Evolutionary conservation across 2,888 invertebrate species (phyloP).

Genomic region (Spisula solida): DNA sequence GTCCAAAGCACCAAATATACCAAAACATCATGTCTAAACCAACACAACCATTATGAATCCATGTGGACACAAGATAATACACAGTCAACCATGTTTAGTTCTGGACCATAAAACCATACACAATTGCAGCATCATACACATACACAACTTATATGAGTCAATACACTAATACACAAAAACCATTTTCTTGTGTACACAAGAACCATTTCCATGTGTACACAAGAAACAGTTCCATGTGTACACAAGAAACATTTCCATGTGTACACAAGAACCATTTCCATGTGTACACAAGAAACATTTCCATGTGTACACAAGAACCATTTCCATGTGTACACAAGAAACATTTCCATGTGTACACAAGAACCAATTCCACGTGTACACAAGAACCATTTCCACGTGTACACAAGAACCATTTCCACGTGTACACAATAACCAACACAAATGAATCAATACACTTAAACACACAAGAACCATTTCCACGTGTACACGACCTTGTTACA

Average conservation of each 20-base stretch:
- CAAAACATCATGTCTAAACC: neutral
- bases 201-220: too few relatives aligned
- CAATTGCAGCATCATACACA: too few relatives aligned
- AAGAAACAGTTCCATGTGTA: too few relatives aligned
- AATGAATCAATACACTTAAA: neutral
- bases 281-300: neutral
- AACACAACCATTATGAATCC: neutral
- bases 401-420: neutral
- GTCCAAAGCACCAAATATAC: neutral
- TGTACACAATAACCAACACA: neutral
- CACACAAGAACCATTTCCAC: neutral
- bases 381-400: neutral
- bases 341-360: neutral
- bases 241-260: too few relatives aligned
- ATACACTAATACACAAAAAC: too few relatives aligned
- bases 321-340: neutral
- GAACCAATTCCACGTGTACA: neutral
- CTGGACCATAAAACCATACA: too few relatives aligned
- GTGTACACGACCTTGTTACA: neutral
- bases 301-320: neutral
- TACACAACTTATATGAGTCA: neutral
- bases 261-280: neutral
- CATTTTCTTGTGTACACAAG: too few relatives aligned
- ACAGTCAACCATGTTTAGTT: too few relatives aligned
- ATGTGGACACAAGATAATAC: neutral